Evolutionary conservation across 2,888 invertebrate genomes (phyloP), one percentile per base, ranked within the genome.

Genomic region (Leucophenga montana): DNA sequence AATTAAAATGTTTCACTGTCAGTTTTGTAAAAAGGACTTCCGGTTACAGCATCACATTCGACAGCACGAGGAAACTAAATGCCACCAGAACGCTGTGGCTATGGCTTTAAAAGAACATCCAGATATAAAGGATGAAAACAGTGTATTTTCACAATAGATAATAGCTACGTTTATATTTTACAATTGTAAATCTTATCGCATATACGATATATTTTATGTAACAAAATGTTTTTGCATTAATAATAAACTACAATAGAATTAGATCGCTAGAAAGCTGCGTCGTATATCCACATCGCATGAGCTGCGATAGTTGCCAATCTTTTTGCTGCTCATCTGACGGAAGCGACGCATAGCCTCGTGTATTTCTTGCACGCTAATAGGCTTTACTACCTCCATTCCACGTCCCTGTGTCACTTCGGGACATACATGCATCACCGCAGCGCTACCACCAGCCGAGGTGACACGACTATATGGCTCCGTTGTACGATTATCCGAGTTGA

Each of bases 311-410:
- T 79, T 78, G 1, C 89, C 89, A 67, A 88, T 82, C 70, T 85
- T 84, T 27, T 86, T 87, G 68, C 80, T 85, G 33, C 85, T 85
- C 81, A 86, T 85, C 74, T 88, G 87, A 0, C 85, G 83, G 66
- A 87, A 93, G 73, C 97, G 90, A 67, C 96, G 90, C 80, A 97
- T 90, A 0, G 94, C 96, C 89, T 97, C 97, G 74, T 93, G 92
- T 57, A 97, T 93, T 89, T 97, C 96, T 13, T 92, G 91, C 0
- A 95, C 94, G 22, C 93, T 94, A 68, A 97, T 92, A 0, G 94
- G 92, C 48, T 92, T 91, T 53, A 92, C 93, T 33, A 92, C 92
- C 82, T 92, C 93, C 81, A 91, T 91, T 0, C 93, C 93, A 0
- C 89, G 88, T 1, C 90, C 90, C 72, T 90, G 89, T 13, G 90